Evolutionary conservation across 1,140 invertebrate genomes (phyloP), one percentile per base, ranked within the genome.

Genomic region (Tetragonula clypearis): DNA sequence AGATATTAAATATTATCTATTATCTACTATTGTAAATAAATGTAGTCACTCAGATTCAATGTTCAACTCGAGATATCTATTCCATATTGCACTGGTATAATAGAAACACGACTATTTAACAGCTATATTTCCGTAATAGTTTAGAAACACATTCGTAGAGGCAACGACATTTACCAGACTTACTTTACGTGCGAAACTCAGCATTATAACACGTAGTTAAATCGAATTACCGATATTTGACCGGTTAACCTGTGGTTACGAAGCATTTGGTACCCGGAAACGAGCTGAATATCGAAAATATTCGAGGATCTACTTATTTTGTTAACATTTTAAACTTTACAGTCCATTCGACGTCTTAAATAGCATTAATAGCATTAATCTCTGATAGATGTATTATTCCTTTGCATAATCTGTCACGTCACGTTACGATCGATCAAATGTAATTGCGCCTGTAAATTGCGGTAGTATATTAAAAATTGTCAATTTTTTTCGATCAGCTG

Each of bases 241-340:
- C 72, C 82, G 86, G 86, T 90, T 90, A 86, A 90, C 72, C 84
- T 71, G 30, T 65, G 71, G 84, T 89, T 91, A 88, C 86, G 76
- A 65, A 79, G 30, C 76, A 41, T 73, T 68, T 56, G 79, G 53
- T 66, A 19, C 75, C 30, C 30, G 53, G 66, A 84, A 78, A 82
- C 60, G 74, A 85, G 55, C 56, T 49, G 69, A 84, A 81, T 84
- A 55, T 78, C 41, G n/a, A 41, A 49, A 68, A 66, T 55, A 72
- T 23, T n/a, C 41, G 41, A 49, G 41, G 8, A 49, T 49, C 8
- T 66, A 55, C 5, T 55, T 30, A 23, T 35, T 69, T 66, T 17
- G 6, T 30, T 26, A 26, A 6, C 65, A 9, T 26, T n/a, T 26
- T 26, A 8, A 66, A 66, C 14, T 26, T 26, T 66, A 66, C 23